phyloP scores from a whole-genome alignment of 2,797 vertebrate species.

The Micrastur ruficollis region DNA sequence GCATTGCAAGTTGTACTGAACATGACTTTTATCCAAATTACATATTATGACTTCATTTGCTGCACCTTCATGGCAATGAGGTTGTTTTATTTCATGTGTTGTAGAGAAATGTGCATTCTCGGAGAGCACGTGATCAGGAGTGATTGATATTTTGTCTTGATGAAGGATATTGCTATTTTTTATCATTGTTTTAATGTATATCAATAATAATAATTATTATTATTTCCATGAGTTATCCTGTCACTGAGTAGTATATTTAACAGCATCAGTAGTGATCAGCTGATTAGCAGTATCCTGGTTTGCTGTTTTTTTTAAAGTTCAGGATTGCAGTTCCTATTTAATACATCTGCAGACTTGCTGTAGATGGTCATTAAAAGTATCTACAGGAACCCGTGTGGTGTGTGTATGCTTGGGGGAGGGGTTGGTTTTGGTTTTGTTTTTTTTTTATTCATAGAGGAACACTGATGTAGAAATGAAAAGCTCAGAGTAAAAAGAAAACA shows the following conservation, averaged over 20 bases:
- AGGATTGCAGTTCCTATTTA: conserved; percentile 49
- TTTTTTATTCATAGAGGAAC: conserved; percentile 71
- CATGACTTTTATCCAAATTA: background rate
- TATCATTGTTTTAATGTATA: background rate
- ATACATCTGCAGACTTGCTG: conserved; percentile 61
- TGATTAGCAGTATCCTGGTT: background rate
- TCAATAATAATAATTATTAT: background rate
- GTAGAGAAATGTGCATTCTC: background rate
- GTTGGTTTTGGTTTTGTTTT: background rate
- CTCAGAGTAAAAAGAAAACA: conserved; percentile 72
- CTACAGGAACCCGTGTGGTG: conserved; percentile 55
- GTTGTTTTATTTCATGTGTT: background rate
- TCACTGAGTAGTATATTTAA: background rate
- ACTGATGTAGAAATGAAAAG: conserved; percentile 72
- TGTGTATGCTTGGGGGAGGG: conserved; percentile 33
- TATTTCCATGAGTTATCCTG: background rate
- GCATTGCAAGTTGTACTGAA: background rate
- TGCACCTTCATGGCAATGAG: background rate
- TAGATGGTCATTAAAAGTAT: conserved; percentile 55
- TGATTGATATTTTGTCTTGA: background rate
- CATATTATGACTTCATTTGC: background rate
- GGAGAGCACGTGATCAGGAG: background rate
- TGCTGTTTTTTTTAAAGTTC: background rate
- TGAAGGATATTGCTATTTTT: background rate
- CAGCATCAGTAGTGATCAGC: background rate